Evolutionary conservation across 1,140 invertebrate genomes (phyloP).

Genomic region (Meloidogyne hapla): DNA sequence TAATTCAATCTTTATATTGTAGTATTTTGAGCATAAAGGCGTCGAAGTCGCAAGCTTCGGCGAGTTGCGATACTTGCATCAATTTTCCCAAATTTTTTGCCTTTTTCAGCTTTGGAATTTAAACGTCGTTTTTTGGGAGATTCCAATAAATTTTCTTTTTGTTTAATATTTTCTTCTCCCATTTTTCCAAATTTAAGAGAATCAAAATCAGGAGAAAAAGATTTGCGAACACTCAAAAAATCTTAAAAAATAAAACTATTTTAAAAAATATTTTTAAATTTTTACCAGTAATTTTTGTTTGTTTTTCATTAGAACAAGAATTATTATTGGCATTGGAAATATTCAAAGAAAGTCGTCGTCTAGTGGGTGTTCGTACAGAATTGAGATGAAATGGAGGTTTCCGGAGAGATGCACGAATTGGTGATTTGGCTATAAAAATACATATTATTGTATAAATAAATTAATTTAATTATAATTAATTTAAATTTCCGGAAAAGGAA

Average conservation of each 20-base stretch:
- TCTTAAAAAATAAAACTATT: background rate
- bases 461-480: too few species aligned
- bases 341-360: background rate
- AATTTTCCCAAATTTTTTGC: background rate
- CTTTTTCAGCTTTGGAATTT: background rate
- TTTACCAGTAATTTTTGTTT: constrained; percentile 6
- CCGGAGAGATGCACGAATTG: background rate
- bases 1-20: background rate
- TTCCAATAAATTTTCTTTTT: background rate
- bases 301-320: background rate
- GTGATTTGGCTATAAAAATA: background rate
- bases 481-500: too few species aligned
- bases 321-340: background rate
- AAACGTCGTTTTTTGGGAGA: background rate
- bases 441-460: background rate
- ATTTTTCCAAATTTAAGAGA: background rate
- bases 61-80: background rate
- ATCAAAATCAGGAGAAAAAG: background rate
- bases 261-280: background rate
- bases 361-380: background rate
- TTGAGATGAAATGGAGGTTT: background rate
- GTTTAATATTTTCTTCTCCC: background rate
- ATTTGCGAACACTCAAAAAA: background rate
- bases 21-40: background rate
- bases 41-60: background rate